Evolutionary conservation across 2,797 vertebrate genomes (phyloP), one percentile per base, ranked within the genome.

Genomic region (Gymnoscopelus braueri): DNA sequence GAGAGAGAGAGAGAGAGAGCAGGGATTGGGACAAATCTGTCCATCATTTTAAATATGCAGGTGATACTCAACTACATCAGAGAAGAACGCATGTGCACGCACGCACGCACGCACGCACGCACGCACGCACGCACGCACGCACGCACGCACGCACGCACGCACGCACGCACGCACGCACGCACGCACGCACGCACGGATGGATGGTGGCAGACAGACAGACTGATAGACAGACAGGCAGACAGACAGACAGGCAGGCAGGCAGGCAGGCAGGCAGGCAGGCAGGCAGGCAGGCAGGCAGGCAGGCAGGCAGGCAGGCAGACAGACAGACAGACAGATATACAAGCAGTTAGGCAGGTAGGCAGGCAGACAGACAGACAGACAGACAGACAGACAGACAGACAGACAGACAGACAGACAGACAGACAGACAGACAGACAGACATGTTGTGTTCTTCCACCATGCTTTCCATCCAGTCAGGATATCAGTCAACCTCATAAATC

Each of bases 1-100:
- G 80, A 78, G 64, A 19, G 88, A 87, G 76, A 75, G 86, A 72
- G 83, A 88, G 65, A 81, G 80, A 72, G 80, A 78, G 64, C 67
- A 13, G 69, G 60, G 65, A 52, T 29, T 29, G 26, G 3, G 26
- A 29, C 26, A 3, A 29, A 29, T 29, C 26, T 29, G 26, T 19
- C 26, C 26, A 29, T 29, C 26, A 29, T 29, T 29, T 29, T 29
- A 29, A 29, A 29, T 29, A 29, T 29, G 26, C 26, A 29, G 26
- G 26, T 29, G 26, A 29, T 29, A 29, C 2, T 29, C 26, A 29
- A 29, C 2, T 29, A 29, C 26, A 26, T 3, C 26, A 78, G 77
- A 65, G 84, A 35, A 53, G 32, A 5, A 67, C 19, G 48, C 56
- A 50, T 15, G 23, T 15, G 26, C 60, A 62, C 47, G 6, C 15